Evolutionary conservation across 1,140 invertebrate species (phyloP).

Genomic region (Anastrepha ludens): DNA sequence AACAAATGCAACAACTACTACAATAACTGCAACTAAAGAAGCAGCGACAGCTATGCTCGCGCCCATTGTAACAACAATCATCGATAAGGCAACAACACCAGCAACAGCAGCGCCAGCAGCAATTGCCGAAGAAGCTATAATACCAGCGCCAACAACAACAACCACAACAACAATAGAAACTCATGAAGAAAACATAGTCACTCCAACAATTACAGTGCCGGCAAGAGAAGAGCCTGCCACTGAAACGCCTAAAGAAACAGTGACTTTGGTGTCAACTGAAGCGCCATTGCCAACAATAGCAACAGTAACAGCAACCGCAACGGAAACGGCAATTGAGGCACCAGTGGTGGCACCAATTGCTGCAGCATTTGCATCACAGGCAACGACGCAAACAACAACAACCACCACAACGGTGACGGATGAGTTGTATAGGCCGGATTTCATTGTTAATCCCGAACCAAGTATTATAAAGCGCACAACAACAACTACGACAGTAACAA

Average conservation of each 20-base stretch:
- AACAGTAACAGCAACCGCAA: slow-evolving; percentile 65
- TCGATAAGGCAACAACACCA: slow-evolving; percentile 53
- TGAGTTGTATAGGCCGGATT: slow-evolving; percentile 53
- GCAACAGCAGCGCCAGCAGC: slow-evolving; percentile 50
- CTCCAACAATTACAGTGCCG: too few relatives aligned
- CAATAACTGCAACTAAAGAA: slow-evolving; percentile 26
- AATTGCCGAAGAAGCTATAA: slow-evolving; percentile 49
- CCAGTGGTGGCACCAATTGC: background rate
- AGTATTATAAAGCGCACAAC: slow-evolving; percentile 62
- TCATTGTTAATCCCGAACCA: slow-evolving; percentile 54
- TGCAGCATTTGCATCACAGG: slow-evolving; percentile 20
- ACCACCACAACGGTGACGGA: slow-evolving; percentile 57
- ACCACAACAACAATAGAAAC: too few relatives aligned
- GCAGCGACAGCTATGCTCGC: background rate
- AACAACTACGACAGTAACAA: slow-evolving; percentile 63
- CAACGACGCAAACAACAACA: slow-evolving; percentile 60
- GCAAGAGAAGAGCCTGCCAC: background rate
- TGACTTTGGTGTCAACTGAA: background rate
- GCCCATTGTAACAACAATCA: slow-evolving; percentile 45
- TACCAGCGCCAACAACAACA: background rate
- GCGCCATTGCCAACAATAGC: slow-evolving; percentile 60
- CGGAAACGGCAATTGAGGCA: slow-evolving; percentile 41
- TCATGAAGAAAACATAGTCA: too few relatives aligned
- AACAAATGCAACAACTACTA: slow-evolving; percentile 55
- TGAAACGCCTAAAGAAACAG: slow-evolving; percentile 53